phyloP scores from a whole-genome alignment of 1,140 invertebrate genomes.

The Subanguina moxae region DNA sequence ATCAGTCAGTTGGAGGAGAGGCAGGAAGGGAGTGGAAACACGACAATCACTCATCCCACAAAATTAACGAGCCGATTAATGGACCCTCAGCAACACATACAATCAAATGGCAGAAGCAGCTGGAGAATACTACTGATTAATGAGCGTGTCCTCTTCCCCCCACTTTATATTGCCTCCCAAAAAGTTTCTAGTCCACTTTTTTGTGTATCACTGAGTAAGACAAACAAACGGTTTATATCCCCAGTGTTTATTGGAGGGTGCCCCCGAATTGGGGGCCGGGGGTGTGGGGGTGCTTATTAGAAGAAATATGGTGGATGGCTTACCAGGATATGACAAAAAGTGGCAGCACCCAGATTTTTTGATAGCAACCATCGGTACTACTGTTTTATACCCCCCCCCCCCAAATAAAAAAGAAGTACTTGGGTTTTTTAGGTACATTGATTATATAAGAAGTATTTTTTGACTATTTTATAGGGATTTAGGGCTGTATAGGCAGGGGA shows the following conservation, averaged over 20 bases:
- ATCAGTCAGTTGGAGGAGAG: too few species aligned
- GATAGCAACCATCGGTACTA: too few species aligned
- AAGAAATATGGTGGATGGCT: neutral
- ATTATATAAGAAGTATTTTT: too few species aligned
- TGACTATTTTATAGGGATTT: too few species aligned
- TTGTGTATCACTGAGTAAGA: too few species aligned
- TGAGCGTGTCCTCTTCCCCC: conserved; percentile 7
- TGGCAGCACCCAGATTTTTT: too few species aligned
- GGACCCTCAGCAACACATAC: neutral
- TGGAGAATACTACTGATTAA: conserved; percentile 2
- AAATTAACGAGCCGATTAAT: conserved; percentile 15
- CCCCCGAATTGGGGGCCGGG: neutral
- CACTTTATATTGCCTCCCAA: neutral
- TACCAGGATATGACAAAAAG: too few species aligned
- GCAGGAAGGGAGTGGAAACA: neutral
- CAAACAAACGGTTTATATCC: too few species aligned
- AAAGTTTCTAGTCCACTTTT: conserved; percentile 3
- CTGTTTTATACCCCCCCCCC: too few species aligned
- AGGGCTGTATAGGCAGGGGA: too few species aligned
- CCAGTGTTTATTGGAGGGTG: neutral
- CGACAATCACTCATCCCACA: conserved; percentile 13
- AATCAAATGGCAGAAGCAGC: neutral
- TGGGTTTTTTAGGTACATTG: too few species aligned
- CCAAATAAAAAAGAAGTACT: too few species aligned
- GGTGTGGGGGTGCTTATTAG: neutral